These are phyloP conservation scores for Trachelus iudaicus DNA, from an alignment of 2,888 invertebrate species.

Conservation along the genomic window DNA sequence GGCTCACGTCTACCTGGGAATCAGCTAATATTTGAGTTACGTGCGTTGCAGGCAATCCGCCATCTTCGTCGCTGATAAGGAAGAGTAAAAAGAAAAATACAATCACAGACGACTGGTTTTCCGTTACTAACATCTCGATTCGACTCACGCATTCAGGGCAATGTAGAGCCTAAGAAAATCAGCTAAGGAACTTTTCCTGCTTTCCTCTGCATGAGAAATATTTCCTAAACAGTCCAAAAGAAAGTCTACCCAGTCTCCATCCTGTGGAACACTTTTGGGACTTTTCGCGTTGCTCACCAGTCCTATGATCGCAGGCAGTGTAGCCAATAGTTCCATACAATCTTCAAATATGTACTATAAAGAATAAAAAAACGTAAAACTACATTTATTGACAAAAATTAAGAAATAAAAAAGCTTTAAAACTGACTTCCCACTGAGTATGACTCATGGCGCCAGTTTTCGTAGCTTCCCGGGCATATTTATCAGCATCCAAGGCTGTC, in stretches of 20 bases:
- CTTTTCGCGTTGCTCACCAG: conserved; percentile 32
- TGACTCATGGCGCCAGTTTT: conserved; percentile 33
- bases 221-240: conserved; percentile 42
- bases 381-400: conserved; percentile 3
- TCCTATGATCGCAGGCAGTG: conserved; percentile 52
- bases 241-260: conserved; percentile 52
- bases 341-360: conserved; percentile 53
- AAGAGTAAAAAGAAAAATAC: neutral
- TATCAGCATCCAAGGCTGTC: conserved; percentile 42
- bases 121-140: neutral
- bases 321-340: conserved; percentile 55
- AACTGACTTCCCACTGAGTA: conserved; percentile 53
- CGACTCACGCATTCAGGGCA: conserved; percentile 50
- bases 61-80: conserved; percentile 68
- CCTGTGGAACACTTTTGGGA: conserved; percentile 25
- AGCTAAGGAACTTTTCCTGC: conserved; percentile 32
- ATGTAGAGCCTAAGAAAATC: conserved; percentile 53
- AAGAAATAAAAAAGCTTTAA: neutral
- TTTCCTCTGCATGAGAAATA: conserved; percentile 28
- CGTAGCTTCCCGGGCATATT: conserved; percentile 31
- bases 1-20: conserved; percentile 42
- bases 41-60: conserved; percentile 65
- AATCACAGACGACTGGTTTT: neutral
- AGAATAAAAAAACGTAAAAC: conserved; percentile 8
- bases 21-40: conserved; percentile 54